phyloP scores from a whole-genome alignment of 1,140 invertebrate species.

The Camponotus pennsylvanicus region DNA sequence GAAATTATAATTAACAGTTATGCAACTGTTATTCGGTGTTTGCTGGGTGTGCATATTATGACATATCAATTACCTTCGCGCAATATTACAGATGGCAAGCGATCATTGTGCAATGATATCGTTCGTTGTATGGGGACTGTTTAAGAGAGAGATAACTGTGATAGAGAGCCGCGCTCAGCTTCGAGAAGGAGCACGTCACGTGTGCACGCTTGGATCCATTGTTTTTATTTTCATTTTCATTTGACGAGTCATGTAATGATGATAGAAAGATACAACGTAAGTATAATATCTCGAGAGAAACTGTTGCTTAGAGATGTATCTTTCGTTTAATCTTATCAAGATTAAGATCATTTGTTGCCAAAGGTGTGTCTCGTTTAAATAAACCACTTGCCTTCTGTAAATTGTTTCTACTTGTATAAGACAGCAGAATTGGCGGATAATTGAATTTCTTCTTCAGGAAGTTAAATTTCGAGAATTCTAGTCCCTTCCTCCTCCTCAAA shows the following conservation, averaged over 20 bases:
- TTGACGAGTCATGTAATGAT: not conserved
- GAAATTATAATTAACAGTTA: too few species aligned
- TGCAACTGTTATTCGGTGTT: too few species aligned
- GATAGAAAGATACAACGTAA: not conserved
- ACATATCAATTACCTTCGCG: constrained; percentile 42
- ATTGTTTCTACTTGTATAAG: not conserved
- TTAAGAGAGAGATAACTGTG: constrained; percentile 64
- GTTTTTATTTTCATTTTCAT: not conserved
- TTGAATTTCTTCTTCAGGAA: not conserved
- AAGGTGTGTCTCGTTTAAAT: not conserved
- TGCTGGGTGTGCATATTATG: not conserved
- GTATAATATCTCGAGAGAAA: constrained; percentile 1
- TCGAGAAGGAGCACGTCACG: constrained; percentile 44
- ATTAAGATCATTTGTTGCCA: not conserved
- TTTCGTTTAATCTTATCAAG: not conserved
- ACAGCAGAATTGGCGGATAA: not conserved
- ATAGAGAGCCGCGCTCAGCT: constrained; percentile 68
- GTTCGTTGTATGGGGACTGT: not conserved
- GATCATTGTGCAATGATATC: not conserved
- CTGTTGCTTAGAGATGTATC: not conserved
- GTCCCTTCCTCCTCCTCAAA: not conserved
- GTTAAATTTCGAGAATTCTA: constrained; percentile 28
- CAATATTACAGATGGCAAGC: not conserved
- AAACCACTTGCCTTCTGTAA: not conserved
- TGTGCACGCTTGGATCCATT: not conserved